Evolutionary conservation across 1,140 invertebrate genomes (phyloP).

Genomic region (Branchinecta lynchi): DNA sequence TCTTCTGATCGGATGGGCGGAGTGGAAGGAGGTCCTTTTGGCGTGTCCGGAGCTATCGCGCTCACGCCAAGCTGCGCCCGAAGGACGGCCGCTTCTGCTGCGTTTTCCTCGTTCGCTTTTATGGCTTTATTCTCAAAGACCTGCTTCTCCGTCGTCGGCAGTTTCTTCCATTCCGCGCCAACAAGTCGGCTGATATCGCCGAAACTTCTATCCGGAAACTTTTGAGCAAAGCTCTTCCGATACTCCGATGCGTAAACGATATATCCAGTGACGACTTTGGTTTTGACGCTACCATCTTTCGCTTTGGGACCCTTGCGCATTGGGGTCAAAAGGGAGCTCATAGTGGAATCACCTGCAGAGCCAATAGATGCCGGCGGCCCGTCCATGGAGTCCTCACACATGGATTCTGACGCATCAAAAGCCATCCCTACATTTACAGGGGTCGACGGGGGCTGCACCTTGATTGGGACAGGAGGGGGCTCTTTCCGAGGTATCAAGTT

Average conservation of each 20-base stretch:
- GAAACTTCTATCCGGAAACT: conserved; percentile 87
- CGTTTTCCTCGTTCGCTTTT: conserved; percentile 67
- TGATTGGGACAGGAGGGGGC: conserved; percentile 12
- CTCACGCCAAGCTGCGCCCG: conserved; percentile 22
- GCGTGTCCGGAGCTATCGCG: conserved; percentile 22
- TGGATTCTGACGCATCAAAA: conserved; percentile 30
- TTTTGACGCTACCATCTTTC: conserved; percentile 34
- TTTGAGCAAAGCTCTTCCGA: conserved; percentile 62
- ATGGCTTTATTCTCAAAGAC: conserved; percentile 80
- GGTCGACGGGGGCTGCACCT: conserved; percentile 17
- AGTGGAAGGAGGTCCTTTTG: conserved; percentile 19
- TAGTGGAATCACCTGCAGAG: conserved; percentile 42
- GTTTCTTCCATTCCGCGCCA: conserved; percentile 74
- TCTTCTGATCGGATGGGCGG: conserved; percentile 26
- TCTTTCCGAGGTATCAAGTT: conserved; percentile 18
- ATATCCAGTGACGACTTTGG: conserved; percentile 90
- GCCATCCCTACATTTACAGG: conserved; percentile 26
- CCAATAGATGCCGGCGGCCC: conserved; percentile 54
- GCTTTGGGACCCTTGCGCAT: conserved; percentile 20
- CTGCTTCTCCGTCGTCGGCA: conserved; percentile 71
- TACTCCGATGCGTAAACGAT: conserved; percentile 96
- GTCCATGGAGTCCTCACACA: conserved; percentile 51
- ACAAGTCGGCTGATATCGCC: conserved; percentile 95
- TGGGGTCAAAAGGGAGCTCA: conserved; percentile 27
- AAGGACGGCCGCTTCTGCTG: conserved; percentile 30